Evolutionary conservation across 2,888 invertebrate species (phyloP).

Genomic region (Phanerotoma sp.): DNA sequence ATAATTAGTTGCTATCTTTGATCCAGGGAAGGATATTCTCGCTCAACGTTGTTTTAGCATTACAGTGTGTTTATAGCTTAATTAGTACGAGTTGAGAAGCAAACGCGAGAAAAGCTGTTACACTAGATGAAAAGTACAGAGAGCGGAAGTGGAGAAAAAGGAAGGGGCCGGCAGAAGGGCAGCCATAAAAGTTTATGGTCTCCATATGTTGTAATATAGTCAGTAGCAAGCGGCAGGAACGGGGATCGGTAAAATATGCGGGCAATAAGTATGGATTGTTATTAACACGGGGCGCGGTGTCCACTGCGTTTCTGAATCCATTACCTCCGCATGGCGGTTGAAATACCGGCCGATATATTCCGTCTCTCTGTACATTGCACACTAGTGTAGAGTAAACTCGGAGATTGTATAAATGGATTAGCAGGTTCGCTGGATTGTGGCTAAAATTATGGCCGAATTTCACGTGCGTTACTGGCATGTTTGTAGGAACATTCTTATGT

Average conservation of each 20-base stretch:
- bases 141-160: constrained; percentile 35
- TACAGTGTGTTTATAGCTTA: too few species aligned
- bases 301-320: constrained; percentile 58
- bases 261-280: constrained; percentile 59
- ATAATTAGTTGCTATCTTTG: constrained; percentile 8
- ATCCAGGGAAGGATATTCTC: constrained; percentile 27
- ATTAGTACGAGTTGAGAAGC: constrained; percentile 39
- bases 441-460: constrained; percentile 56
- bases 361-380: constrained; percentile 36
- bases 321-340: constrained; percentile 58
- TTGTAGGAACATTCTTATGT: constrained; percentile 2
- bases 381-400: constrained; percentile 32
- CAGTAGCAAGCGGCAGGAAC: constrained; percentile 41
- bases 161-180: constrained; percentile 51
- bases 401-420: constrained; percentile 55
- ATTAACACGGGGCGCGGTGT: constrained; percentile 58
- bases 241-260: constrained; percentile 59
- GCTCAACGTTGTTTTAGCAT: too few species aligned
- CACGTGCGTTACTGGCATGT: constrained; percentile 33
- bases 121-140: constrained; percentile 34
- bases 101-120: constrained; percentile 37
- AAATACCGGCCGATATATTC: constrained; percentile 58
- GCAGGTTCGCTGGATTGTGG: constrained; percentile 48
- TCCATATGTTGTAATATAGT: constrained; percentile 59
- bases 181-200: constrained; percentile 58